Conservation (phyloP, 2,113 vertebrate species). For the Alligator sinensis region DNA sequence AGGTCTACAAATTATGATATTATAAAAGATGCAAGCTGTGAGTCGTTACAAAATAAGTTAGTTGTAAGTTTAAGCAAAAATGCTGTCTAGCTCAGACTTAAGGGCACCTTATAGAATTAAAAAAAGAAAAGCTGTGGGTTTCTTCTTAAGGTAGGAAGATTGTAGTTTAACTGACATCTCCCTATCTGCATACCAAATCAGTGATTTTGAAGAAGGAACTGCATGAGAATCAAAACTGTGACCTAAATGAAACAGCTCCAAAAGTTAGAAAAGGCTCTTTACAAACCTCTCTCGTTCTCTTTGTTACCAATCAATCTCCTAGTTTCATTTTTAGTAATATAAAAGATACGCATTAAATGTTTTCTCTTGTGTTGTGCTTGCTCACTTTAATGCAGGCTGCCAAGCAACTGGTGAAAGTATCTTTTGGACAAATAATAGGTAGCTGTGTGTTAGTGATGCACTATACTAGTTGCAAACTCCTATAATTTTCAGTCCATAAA, state of each 20-base stretch:
- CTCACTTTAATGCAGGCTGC: not conserved
- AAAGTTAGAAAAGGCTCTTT: not conserved
- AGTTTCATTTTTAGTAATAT: not conserved
- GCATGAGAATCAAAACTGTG: not conserved
- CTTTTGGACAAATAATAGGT: not conserved
- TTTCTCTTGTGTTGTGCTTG: not conserved
- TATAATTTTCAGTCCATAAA: slow-evolving; percentile 1
- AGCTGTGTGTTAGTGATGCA: not conserved
- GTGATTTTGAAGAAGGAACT: slow-evolving; percentile 46
- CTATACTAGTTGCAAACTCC: not conserved
- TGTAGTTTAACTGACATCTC: slow-evolving; percentile 28
- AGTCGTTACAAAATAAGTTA: not conserved
- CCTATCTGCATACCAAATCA: slow-evolving; percentile 34
- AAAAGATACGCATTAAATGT: not conserved
- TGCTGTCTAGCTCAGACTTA: too few species aligned
- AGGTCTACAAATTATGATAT: not conserved
- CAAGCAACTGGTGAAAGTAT: not conserved
- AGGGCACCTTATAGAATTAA: not conserved
- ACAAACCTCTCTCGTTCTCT: not conserved
- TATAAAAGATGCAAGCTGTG: too few species aligned
- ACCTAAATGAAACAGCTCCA: not conserved
- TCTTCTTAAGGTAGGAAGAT: not conserved
- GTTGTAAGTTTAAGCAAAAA: not conserved
- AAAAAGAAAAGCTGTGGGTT: not conserved
- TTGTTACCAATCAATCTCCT: too few species aligned